phyloP scores from a whole-genome alignment of 2,888 invertebrate genomes.

The Nemapogon koenigi region DNA sequence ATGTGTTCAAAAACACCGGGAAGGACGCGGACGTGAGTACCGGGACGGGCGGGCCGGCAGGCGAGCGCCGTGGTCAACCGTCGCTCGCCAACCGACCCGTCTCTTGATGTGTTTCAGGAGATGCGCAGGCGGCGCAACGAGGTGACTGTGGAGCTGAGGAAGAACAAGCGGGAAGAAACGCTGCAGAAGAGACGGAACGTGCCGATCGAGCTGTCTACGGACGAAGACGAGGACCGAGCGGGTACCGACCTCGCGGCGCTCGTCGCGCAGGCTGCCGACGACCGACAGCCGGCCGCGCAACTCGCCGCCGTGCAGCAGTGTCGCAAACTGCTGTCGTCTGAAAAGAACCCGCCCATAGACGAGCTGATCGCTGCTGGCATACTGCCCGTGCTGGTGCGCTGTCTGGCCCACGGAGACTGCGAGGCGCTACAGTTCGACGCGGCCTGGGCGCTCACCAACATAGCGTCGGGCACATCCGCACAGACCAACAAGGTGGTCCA shows the following conservation, averaged over 20 bases:
- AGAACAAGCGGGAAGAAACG: slow-evolving; percentile 98
- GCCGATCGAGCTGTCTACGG: slow-evolving; percentile 83
- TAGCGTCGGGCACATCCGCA: slow-evolving; percentile 91
- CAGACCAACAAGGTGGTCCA: slow-evolving; percentile 91
- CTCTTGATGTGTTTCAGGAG: slow-evolving; percentile 73
- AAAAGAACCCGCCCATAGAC: slow-evolving; percentile 98
- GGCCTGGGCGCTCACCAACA: slow-evolving; percentile 97
- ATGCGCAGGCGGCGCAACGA: slow-evolving; percentile 97
- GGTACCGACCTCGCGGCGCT: slow-evolving; percentile 80
- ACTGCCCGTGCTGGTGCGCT: slow-evolving; percentile 90
- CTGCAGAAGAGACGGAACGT: slow-evolving; percentile 96
- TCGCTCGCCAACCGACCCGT: not conserved
- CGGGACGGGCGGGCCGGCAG: not conserved
- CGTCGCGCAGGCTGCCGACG: slow-evolving; percentile 84
- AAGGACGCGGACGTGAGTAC: slow-evolving; percentile 97
- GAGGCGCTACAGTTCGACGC: slow-evolving; percentile 95
- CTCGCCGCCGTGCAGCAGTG: slow-evolving; percentile 93
- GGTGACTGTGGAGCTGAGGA: slow-evolving; percentile 94
- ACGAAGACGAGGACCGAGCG: slow-evolving; percentile 77
- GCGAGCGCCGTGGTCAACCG: not conserved
- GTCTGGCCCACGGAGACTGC: slow-evolving; percentile 85
- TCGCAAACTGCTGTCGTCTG: slow-evolving; percentile 94
- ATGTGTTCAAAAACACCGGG: slow-evolving; percentile 98
- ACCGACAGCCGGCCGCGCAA: slow-evolving; percentile 80
- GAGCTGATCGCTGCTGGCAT: slow-evolving; percentile 93